These are phyloP conservation scores for Drosophila ogumai DNA, from an alignment of 1,140 invertebrate species.

Conservation along the genomic window DNA sequence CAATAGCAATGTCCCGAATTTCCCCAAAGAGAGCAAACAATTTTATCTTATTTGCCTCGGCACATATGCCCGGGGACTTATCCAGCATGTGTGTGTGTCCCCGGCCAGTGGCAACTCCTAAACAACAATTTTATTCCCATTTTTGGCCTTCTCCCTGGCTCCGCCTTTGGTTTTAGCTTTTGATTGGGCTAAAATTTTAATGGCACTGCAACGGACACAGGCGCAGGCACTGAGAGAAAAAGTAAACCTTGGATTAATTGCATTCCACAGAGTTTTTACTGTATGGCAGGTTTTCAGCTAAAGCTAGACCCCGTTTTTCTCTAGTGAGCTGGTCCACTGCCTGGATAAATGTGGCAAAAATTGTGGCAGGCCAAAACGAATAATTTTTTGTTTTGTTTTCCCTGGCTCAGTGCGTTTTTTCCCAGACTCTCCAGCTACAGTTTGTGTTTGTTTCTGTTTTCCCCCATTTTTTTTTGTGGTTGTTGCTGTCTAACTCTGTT, in stretches of 20 bases:
- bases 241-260: background rate
- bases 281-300: no score
- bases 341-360: slow-evolving; percentile 26
- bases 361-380: slow-evolving; percentile 12
- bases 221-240: background rate
- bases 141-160: background rate
- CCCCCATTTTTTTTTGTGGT: background rate
- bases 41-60: slow-evolving; percentile 27
- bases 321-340: background rate
- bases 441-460: slow-evolving; percentile 4
- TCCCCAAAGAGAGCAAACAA: slow-evolving; percentile 28
- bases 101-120: slow-evolving; percentile 7
- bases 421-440: no score
- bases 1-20: slow-evolving; percentile 24
- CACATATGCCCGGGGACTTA: slow-evolving; percentile 23
- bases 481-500: slow-evolving; percentile 49
- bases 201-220: slow-evolving; percentile 36
- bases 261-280: no score
- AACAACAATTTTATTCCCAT: slow-evolving; percentile 36
- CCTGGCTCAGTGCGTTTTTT: background rate
- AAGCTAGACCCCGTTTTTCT: background rate
- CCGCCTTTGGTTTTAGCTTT: background rate
- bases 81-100: background rate
- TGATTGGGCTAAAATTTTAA: slow-evolving; percentile 43
- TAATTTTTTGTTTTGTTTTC: slow-evolving; percentile 29